Conservation (phyloP, 2,888 invertebrate genomes). For the Pheosia gnoma region DNA sequence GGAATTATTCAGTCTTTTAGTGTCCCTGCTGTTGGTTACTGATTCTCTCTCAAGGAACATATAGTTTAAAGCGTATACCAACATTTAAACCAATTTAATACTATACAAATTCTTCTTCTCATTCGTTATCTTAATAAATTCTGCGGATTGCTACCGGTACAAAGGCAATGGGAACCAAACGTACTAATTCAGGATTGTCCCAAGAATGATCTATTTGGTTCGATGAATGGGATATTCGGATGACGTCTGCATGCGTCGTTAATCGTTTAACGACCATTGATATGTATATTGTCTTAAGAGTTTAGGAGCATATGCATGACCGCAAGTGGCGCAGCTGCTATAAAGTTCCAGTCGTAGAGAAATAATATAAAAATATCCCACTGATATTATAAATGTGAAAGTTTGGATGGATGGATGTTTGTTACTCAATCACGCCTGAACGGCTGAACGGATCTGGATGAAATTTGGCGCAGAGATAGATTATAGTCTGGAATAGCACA, state of each 20-base stretch:
- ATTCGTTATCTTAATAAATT: no score
- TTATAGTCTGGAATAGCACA: no score
- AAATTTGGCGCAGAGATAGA: no score
- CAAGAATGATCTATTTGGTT: background rate
- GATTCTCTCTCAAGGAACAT: background rate
- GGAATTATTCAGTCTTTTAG: conserved; percentile 1
- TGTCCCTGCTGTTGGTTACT: background rate
- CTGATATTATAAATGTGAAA: no score
- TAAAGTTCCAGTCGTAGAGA: background rate
- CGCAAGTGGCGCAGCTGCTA: background rate
- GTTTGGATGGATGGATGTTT: no score
- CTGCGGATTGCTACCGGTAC: no score
- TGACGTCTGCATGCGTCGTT: background rate
- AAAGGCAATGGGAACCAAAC: no score
- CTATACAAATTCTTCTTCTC: background rate
- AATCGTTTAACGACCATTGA: conserved; percentile 8
- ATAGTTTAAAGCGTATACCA: background rate
- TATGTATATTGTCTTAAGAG: conserved; percentile 18
- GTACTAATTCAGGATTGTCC: background rate
- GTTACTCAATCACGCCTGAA: no score
- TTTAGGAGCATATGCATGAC: conserved; percentile 4
- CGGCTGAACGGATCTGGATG: no score
- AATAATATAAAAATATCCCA: background rate
- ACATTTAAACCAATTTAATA: no score
- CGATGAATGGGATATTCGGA: conserved; percentile 1